Conservation (phyloP, 2,797 vertebrate species). For the Phaenicophaeus curvirostris region DNA sequence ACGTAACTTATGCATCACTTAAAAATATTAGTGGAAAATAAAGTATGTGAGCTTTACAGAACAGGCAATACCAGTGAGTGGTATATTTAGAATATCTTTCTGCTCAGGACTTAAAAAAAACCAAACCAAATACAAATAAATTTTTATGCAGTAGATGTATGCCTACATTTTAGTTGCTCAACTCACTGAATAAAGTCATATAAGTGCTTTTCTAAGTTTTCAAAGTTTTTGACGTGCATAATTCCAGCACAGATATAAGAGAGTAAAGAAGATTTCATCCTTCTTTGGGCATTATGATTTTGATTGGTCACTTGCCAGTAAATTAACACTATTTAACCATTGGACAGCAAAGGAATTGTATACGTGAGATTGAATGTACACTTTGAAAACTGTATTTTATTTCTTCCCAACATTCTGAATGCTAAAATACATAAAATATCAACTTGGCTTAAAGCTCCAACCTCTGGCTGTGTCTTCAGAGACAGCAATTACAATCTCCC, state of each 20-base stretch:
- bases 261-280: background rate
- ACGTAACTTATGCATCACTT: background rate
- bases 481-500: background rate
- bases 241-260: background rate
- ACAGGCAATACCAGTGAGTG: background rate
- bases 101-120: background rate
- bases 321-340: background rate
- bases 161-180: background rate
- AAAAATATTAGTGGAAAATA: background rate
- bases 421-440: background rate
- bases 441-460: background rate
- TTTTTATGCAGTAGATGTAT: background rate
- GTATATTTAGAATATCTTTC: background rate
- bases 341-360: background rate
- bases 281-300: background rate
- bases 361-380: background rate
- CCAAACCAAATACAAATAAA: accelerated
- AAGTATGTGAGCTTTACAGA: background rate
- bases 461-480: background rate
- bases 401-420: background rate
- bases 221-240: background rate
- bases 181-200: background rate
- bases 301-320: background rate
- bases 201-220: background rate
- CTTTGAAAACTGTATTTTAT: background rate